Evolutionary conservation across 2,113 vertebrate species (phyloP).

Genomic region (Cebidichthys violaceus): DNA sequence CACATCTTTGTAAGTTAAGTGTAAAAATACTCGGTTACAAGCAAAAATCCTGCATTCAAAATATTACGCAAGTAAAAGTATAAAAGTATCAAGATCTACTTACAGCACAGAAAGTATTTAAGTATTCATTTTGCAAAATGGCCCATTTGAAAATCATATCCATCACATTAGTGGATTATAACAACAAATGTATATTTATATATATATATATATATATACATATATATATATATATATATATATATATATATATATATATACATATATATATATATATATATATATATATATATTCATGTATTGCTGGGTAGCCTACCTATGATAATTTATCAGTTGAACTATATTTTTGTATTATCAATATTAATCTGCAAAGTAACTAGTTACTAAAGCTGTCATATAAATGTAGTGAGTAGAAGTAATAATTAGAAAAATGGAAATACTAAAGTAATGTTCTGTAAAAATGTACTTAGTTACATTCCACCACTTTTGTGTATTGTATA

Average conservation of each 20-base stretch:
- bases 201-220: background rate
- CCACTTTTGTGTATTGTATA: background rate
- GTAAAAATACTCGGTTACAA: background rate
- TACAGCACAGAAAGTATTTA: background rate
- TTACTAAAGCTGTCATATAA: background rate
- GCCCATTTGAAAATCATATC: background rate
- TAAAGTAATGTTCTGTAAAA: background rate
- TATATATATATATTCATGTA: background rate
- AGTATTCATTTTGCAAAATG: background rate
- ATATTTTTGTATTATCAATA: background rate
- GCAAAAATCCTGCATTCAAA: background rate
- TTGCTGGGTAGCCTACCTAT: background rate
- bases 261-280: background rate
- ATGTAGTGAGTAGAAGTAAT: background rate
- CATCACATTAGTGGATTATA: background rate
- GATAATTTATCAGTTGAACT: background rate
- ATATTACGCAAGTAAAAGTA: background rate
- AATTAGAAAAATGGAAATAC: background rate
- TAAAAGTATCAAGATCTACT: background rate
- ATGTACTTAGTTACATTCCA: background rate
- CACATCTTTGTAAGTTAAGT: background rate
- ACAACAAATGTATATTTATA: background rate
- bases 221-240: background rate
- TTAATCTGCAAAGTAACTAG: background rate
- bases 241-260: background rate